phyloP scores from a whole-genome alignment of 2,797 vertebrate genomes.

The Fundulus diaphanus region DNA sequence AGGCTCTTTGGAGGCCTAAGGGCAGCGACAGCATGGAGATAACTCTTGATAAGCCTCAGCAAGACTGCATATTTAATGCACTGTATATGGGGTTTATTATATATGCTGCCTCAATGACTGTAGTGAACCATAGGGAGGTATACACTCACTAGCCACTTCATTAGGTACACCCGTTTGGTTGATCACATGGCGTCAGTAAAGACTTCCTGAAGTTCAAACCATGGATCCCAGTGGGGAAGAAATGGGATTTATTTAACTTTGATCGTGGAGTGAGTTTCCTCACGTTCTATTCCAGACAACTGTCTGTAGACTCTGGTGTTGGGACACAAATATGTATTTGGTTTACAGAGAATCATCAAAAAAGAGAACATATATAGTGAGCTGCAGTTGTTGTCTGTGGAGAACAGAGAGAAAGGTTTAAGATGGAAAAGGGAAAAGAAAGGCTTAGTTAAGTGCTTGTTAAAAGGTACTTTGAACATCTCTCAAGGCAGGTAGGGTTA shows the following conservation, averaged over 20 bases:
- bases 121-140: neutral
- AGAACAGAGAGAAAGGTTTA: neutral
- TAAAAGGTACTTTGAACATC: neutral
- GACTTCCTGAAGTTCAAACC: no score
- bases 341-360: neutral
- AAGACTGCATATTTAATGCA: neutral
- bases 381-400: neutral
- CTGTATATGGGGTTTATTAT: neutral
- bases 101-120: neutral
- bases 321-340: neutral
- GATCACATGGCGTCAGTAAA: neutral
- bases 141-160: no score
- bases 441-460: neutral
- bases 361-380: neutral
- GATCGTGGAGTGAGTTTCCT: no score
- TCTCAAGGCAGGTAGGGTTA: neutral
- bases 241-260: no score
- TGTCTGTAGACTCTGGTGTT: neutral
- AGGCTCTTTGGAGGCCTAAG: constrained; percentile 27
- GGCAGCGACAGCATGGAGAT: constrained; percentile 34
- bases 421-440: neutral
- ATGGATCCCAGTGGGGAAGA: no score
- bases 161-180: no score
- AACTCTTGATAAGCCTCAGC: constrained; percentile 12
- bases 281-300: neutral